Evolutionary conservation across 2,797 vertebrate species (phyloP), one percentile per base, ranked within the genome.

Genomic region (Muscicapa striata): DNA sequence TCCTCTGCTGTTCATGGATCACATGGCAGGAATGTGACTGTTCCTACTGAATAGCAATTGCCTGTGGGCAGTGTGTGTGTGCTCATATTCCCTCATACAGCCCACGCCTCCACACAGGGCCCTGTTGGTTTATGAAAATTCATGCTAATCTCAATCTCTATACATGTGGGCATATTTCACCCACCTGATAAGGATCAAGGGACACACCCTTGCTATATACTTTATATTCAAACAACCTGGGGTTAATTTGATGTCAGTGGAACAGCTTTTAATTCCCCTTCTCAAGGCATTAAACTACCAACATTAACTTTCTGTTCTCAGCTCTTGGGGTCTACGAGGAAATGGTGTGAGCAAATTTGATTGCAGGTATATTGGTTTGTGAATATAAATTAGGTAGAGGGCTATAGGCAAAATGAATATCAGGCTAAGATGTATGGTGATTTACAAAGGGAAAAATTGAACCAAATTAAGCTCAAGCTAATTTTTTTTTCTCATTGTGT

Each of bases 341-440:
- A 93, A 94, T 90, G 61, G 79, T 78, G 84, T 92, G 93, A 96
- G 87, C 77, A 92, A 88, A 94, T 94, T 93, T 96, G 86, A 93
- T 92, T 89, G 76, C 80, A 88, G 80, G 48, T 86, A 63, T 84
- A 49, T 86, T 90, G 91, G 80, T 41, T 64, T 48, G 29, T 90
- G 87, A 93, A 91, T 90, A 48, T 86, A 93, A 95, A 97, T 94
- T 82, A 94, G 84, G 55, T 75, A 66, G 87, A 89, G 82, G 68
- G 72, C 84, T 91, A 63, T 46, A 87, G 52, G 69, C 63, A 90
- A 90, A 91, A 76, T 0, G 24, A 91, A 3, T 74, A 64, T 78
- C 61, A 79, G 77, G 55, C 52, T 83, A 74, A 87, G 70, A 59
- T 59, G 18, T 87, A 52, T 52, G 36, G 67, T 78, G 64, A 67